Conservation (phyloP, 2,888 invertebrate species). For the Drosophila kokeensis region DNA sequence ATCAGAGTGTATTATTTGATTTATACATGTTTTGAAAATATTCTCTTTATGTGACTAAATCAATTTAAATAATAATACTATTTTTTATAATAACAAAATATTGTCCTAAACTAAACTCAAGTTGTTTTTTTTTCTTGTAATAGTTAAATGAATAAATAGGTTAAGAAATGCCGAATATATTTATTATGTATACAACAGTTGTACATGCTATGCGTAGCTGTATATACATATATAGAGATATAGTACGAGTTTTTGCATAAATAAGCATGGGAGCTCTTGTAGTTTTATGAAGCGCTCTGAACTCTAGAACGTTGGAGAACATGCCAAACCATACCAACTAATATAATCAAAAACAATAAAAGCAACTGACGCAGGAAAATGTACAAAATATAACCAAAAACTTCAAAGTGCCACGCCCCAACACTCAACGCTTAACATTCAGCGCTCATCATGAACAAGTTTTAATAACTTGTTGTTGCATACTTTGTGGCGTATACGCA, state of each 20-base stretch:
- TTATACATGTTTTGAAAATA: background rate
- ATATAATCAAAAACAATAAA: conserved; percentile 26
- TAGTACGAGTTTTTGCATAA: background rate
- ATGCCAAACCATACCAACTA: conserved; percentile 15
- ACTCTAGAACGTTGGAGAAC: background rate
- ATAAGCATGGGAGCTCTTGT: background rate
- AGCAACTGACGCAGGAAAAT: conserved; percentile 6
- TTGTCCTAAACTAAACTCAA: background rate
- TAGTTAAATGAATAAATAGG: background rate
- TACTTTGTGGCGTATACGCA: conserved; percentile 33
- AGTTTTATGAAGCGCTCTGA: background rate
- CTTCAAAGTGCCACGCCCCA: conserved; percentile 27
- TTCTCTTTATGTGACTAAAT: background rate
- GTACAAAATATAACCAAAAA: conserved; percentile 13
- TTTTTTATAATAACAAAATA: background rate
- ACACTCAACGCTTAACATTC: conserved; percentile 23
- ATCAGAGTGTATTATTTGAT: background rate
- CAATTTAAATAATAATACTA: background rate
- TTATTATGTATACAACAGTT: background rate
- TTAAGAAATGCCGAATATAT: background rate
- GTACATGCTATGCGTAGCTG: background rate
- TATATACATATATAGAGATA: background rate
- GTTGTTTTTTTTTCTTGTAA: background rate
- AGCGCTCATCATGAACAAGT: conserved; percentile 38
- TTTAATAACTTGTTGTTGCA: conserved; percentile 59